These are phyloP conservation scores for Athalia cordata DNA, from an alignment of 2,888 invertebrate genomes.

Conservation along the genomic window DNA sequence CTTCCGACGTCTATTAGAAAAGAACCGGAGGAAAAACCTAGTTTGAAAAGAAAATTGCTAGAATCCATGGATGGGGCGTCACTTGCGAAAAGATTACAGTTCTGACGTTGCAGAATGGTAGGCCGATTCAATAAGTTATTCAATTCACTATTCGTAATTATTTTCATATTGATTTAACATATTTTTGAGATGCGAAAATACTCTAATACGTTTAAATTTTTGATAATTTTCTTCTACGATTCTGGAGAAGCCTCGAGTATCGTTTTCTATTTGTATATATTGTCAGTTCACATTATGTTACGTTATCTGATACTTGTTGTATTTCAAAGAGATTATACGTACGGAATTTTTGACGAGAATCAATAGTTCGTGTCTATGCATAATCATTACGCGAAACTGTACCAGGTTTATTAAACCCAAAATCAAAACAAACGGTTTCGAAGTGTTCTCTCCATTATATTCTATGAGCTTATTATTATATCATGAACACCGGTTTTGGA, in stretches of 20 bases:
- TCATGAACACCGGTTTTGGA: neutral
- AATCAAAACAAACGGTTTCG: neutral
- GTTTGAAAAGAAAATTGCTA: slow-evolving; percentile 85
- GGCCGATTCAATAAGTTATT: slow-evolving; percentile 1
- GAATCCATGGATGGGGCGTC: slow-evolving; percentile 83
- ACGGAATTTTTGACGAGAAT: slow-evolving; percentile 11
- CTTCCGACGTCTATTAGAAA: slow-evolving; percentile 81
- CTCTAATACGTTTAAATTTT: slow-evolving; percentile 1
- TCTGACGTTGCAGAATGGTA: slow-evolving; percentile 71
- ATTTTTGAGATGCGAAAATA: neutral
- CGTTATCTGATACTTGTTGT: slow-evolving; percentile 12
- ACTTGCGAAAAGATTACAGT: slow-evolving; percentile 81
- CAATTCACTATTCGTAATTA: neutral
- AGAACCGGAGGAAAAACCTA: slow-evolving; percentile 80
- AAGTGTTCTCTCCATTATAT: neutral
- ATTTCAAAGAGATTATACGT: slow-evolving; percentile 10
- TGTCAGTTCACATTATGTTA: neutral
- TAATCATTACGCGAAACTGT: slow-evolving; percentile 1
- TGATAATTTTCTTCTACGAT: neutral
- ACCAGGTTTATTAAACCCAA: slow-evolving; percentile 22
- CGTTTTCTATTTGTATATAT: slow-evolving; percentile 16
- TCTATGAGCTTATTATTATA: neutral
- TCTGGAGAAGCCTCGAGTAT: neutral
- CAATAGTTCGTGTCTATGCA: slow-evolving; percentile 11
- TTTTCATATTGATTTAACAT: slow-evolving; percentile 1